Conservation (phyloP, 2,888 invertebrate species). For the Thalpophila matura region DNA sequence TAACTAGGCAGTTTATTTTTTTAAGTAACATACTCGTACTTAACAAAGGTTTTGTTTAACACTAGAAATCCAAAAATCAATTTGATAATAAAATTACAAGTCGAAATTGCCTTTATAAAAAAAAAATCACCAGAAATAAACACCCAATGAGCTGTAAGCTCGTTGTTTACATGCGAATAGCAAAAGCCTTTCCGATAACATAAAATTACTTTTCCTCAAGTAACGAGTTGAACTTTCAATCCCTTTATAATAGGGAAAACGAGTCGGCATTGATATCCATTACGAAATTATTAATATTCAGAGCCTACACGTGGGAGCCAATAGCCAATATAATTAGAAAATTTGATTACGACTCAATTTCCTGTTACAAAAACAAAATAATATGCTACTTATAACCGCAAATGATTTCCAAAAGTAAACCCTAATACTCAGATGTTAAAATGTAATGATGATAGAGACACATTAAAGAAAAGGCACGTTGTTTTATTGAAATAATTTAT, state of each 20-base stretch:
- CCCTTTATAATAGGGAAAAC: conserved; percentile 29
- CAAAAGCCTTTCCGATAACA: conserved; percentile 1
- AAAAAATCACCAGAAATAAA: neutral
- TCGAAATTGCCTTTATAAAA: neutral
- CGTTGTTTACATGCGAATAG: neutral
- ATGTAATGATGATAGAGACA: conserved; percentile 4
- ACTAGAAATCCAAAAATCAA: too few species aligned
- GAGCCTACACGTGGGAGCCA: conserved; percentile 5
- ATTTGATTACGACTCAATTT: conserved; percentile 54
- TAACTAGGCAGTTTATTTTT: too few species aligned
- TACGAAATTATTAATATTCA: conserved; percentile 38
- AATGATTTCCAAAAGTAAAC: conserved; percentile 24
- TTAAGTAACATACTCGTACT: too few species aligned
- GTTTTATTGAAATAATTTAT: conserved; percentile 44
- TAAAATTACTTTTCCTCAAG: conserved; percentile 15
- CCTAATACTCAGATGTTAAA: conserved; percentile 23
- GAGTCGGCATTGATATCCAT: conserved; percentile 20
- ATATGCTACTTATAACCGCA: conserved; percentile 9
- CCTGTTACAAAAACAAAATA: conserved; percentile 29
- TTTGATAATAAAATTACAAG: too few species aligned
- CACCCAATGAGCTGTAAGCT: neutral
- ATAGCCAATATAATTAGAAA: conserved; percentile 46
- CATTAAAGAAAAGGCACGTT: conserved; percentile 31
- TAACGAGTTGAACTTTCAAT: conserved; percentile 6
- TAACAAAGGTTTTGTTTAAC: too few species aligned